These are phyloP conservation scores for Metacarcinus magister DNA, from an alignment of 2,888 invertebrate genomes.

Conservation along the genomic window DNA sequence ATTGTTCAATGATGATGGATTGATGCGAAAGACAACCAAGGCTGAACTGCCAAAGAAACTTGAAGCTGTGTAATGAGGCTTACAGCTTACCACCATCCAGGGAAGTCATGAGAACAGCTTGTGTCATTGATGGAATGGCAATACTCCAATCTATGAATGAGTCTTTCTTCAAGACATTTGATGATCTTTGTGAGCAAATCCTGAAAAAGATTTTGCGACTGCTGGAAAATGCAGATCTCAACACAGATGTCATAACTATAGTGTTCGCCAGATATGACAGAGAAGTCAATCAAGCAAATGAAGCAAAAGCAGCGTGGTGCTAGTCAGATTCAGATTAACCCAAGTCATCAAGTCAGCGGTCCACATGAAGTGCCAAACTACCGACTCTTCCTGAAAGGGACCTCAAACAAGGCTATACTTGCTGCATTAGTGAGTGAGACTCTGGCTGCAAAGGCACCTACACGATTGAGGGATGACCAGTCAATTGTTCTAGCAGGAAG, in stretches of 20 bases:
- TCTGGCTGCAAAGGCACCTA: neutral
- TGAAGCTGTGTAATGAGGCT: constrained; percentile 52
- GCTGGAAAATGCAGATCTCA: constrained; percentile 40
- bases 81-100: neutral
- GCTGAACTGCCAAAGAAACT: constrained; percentile 63
- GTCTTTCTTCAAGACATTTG: constrained; percentile 65
- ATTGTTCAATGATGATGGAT: constrained; percentile 61
- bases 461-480: constrained; percentile 55
- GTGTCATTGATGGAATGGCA: constrained; percentile 70
- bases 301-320: constrained; percentile 22
- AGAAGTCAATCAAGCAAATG: constrained; percentile 59
- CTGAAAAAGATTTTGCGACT: constrained; percentile 55
- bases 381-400: constrained; percentile 62
- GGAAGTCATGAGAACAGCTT: constrained; percentile 30
- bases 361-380: constrained; percentile 63
- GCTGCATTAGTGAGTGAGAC: constrained; percentile 43
- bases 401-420: constrained; percentile 55
- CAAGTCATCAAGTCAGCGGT: constrained; percentile 67
- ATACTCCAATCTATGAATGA: constrained; percentile 65
- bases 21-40: constrained; percentile 60
- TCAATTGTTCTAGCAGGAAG: constrained; percentile 55
- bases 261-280: constrained; percentile 66
- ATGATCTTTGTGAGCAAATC: constrained; percentile 49
- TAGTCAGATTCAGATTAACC: constrained; percentile 50
- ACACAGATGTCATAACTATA: constrained; percentile 12